Conservation (phyloP, 2,113 vertebrate species). For the Apodemus sylvaticus region DNA sequence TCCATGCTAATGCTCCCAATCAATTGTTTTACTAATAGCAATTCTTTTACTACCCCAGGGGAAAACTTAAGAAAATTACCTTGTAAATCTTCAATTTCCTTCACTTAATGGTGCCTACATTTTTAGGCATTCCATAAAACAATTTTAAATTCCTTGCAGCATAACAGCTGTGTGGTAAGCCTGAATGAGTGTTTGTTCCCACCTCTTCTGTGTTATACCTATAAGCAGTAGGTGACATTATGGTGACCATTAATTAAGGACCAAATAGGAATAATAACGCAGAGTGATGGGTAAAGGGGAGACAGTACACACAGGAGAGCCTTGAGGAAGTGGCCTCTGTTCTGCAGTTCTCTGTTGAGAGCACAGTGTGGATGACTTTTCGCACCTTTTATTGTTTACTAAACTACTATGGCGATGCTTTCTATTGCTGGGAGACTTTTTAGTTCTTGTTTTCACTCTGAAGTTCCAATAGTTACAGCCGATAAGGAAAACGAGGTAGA, state of each 20-base stretch:
- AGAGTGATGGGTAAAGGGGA: neutral
- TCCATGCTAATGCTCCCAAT: conserved; percentile 3
- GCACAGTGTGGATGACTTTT: neutral
- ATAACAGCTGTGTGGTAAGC: neutral
- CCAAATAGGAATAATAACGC: neutral
- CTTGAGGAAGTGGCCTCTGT: neutral
- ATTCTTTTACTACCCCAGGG: conserved; percentile 38
- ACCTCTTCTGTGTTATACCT: neutral
- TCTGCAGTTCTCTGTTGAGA: neutral
- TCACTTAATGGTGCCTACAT: conserved; percentile 42
- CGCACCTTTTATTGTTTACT: neutral
- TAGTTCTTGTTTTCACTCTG: neutral
- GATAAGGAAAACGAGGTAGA: neutral
- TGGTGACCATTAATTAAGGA: conserved; percentile 25
- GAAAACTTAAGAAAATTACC: conserved; percentile 60
- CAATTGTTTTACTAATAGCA: conserved; percentile 48
- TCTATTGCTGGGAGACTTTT: neutral
- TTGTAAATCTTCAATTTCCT: conserved; percentile 53
- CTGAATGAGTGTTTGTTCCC: neutral
- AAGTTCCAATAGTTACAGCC: neutral
- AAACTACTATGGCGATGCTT: neutral
- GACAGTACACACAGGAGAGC: neutral
- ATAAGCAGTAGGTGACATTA: neutral
- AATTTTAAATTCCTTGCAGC: conserved; percentile 20
- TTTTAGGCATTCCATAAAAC: conserved; percentile 47